Evolutionary conservation across 2,888 invertebrate genomes (phyloP).

Genomic region (Ecliptopera silaceata): DNA sequence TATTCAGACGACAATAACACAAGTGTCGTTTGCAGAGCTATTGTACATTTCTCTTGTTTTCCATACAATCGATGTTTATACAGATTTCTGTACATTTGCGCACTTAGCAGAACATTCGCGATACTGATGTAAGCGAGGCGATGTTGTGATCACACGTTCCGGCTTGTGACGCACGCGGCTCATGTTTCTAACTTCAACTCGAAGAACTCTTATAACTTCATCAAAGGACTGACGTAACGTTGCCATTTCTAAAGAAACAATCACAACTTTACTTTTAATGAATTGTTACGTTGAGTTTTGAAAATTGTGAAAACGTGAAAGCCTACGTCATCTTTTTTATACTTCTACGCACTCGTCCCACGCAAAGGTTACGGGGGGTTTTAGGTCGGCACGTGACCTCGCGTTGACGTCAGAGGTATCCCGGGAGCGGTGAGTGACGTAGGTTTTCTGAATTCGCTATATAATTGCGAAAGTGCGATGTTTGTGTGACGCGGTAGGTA

Average conservation of each 20-base stretch:
- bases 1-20: constrained; percentile 53
- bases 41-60: constrained; percentile 63
- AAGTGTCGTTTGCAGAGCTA: constrained; percentile 58
- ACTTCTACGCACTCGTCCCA: constrained; percentile 47
- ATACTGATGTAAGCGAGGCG: constrained; percentile 59
- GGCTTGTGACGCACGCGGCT: constrained; percentile 23
- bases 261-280: constrained; percentile 19
- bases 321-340: constrained; percentile 33
- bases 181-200: constrained; percentile 9
- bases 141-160: constrained; percentile 24
- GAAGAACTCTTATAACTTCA: constrained; percentile 8
- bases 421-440: constrained; percentile 48
- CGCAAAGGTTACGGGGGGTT: constrained; percentile 38
- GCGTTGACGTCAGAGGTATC: constrained; percentile 60
- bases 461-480: constrained; percentile 34
- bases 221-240: not conserved
- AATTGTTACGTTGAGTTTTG: not conserved
- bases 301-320: constrained; percentile 33
- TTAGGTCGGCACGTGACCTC: constrained; percentile 53
- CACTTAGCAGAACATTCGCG: constrained; percentile 56
- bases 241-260: constrained; percentile 36
- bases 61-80: constrained; percentile 65
- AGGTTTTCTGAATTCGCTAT: constrained; percentile 45
- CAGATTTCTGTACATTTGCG: constrained; percentile 73
- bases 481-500: constrained; percentile 42